Conservation (phyloP, 2,888 invertebrate species). For the Adelognathus sp. region DNA sequence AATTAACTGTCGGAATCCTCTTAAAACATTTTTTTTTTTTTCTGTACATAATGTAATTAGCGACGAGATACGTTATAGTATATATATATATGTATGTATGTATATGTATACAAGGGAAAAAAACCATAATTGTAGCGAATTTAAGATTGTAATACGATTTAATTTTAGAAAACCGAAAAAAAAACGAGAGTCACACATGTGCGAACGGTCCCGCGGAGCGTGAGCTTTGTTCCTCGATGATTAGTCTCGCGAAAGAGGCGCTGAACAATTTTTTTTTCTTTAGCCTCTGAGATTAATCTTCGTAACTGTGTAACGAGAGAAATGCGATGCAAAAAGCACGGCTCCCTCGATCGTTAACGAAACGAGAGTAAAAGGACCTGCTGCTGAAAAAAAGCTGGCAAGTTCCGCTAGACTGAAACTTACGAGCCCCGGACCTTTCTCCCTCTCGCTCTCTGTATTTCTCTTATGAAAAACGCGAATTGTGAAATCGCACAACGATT, state of each 20-base stretch:
- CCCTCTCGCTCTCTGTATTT: no score
- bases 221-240: conserved; percentile 31
- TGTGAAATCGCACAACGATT: conserved; percentile 63
- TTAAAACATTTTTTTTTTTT: no score
- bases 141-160: conserved; percentile 55
- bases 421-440: conserved; percentile 55
- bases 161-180: no score
- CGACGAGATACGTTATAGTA: conserved; percentile 50
- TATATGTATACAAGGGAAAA: conserved; percentile 43
- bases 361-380: conserved; percentile 48
- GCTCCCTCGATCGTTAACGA: conserved; percentile 46
- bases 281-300: not conserved
- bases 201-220: conserved; percentile 38
- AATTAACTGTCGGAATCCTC: conserved; percentile 50
- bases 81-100: conserved; percentile 36
- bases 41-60: conserved; percentile 66
- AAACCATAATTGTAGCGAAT: conserved; percentile 34
- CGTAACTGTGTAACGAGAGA: not conserved
- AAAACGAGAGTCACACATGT: conserved; percentile 41
- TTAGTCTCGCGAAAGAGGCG: conserved; percentile 8
- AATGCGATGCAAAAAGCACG: conserved; percentile 12
- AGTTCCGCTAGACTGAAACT: conserved; percentile 72
- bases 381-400: conserved; percentile 40
- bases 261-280: conserved; percentile 12
- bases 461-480: conserved; percentile 51